phyloP scores from a whole-genome alignment of 2,888 invertebrate species.

The Bruchidius siliquastri region DNA sequence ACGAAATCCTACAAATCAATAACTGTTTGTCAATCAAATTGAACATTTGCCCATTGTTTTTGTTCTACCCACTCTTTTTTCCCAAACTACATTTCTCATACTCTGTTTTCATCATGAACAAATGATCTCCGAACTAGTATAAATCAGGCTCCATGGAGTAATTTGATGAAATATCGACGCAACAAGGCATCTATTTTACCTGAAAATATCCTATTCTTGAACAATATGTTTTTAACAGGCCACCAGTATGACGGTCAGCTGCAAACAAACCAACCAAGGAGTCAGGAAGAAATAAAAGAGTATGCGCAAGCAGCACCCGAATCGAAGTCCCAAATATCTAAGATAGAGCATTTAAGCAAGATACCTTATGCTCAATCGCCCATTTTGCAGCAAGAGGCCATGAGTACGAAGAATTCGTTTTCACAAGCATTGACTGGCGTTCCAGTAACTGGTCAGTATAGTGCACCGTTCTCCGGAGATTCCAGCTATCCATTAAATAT shows the following conservation, averaged over 20 bases:
- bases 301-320: not conserved
- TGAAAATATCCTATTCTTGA: too few species aligned
- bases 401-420: not conserved
- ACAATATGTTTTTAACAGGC: not conserved
- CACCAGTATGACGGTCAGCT: not conserved
- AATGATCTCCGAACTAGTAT: too few species aligned
- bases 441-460: not conserved
- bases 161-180: too few species aligned
- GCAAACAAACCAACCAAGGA: not conserved
- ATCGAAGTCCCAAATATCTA: not conserved
- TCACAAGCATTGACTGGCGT: not conserved
- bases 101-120: too few species aligned
- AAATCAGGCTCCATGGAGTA: too few species aligned
- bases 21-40: too few species aligned
- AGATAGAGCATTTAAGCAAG: not conserved
- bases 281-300: not conserved
- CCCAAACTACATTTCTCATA: too few species aligned
- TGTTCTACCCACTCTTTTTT: too few species aligned
- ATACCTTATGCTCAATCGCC: not conserved
- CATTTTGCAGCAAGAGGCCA: not conserved
- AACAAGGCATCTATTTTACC: too few species aligned
- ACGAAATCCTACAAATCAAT: too few species aligned
- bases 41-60: too few species aligned
- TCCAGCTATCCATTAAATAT: constrained; percentile 38
- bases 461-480: constrained; percentile 23